Base-by-base conservation (phyloP, 2,888 invertebrate species). In the Marronus borbonicus region DNA sequence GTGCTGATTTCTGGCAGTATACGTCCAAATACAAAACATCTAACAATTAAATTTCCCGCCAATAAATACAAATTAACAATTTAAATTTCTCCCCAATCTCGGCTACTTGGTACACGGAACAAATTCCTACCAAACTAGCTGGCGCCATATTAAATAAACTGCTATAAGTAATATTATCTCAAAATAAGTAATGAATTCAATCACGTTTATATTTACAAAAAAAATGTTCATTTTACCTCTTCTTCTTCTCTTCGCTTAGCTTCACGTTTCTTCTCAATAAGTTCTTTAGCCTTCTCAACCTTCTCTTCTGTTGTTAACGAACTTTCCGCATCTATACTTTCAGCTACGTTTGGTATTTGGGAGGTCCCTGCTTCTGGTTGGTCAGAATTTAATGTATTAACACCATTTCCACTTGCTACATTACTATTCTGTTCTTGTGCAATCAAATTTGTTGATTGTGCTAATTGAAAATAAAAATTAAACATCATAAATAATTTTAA, bases 241-340 rank as follows among this genome's bases (percentile, higher is more conserved):
- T 92, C 92, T 81, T 95, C 95, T 84, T 93, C 92, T 8, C 91
- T 90, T 66, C 90, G 90, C 82, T 94, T 94, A 83, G 93, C 92
- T 72, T 90, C 87, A 55, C 91, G 89, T 83, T 93, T 92, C 49
- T 92, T 91, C 80, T 94, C 94, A 0, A 96, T 90, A 4, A 95
- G 86, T 83, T 92, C 91, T 84, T 93, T 92, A 0, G 94, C 94
- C 76, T 91, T 88, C 81, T 92, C 91, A 75, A 93, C 82, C 85
- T 92, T 93, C 68, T 93, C 92, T 81, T 93, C 91, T 0, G 87
- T 66, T 5, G 60, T 77, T 24, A 79, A 76, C 44, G 31, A 28
- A 72, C 28, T 24, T 58, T 76, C 69, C 14, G 60, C 66, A 1
- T 55, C 17, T 17, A 49, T 44, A 20, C 3, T 58, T 12, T 66